phyloP scores from a whole-genome alignment of 2,888 invertebrate species.

The Pecten maximus region DNA sequence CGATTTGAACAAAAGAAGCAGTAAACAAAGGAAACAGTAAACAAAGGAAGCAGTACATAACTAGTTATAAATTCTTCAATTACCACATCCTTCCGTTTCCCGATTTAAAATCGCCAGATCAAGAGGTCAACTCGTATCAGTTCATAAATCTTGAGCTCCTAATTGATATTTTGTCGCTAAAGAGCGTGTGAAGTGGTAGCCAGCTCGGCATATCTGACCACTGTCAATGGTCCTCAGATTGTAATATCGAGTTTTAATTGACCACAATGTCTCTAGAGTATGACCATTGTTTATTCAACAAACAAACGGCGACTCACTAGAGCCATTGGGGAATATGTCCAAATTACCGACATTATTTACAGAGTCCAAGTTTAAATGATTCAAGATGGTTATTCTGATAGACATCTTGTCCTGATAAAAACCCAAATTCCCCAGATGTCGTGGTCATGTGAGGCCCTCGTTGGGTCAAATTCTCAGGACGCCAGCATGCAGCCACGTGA shows the following conservation, averaged over 20 bases:
- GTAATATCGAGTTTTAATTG: conserved; percentile 1
- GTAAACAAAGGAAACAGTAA: too few relatives aligned
- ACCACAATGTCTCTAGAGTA: not conserved
- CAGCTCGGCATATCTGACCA: not conserved
- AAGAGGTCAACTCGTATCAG: not conserved
- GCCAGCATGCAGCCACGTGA: not conserved
- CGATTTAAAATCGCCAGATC: not conserved
- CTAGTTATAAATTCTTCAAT: not conserved
- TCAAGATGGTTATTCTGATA: conserved; percentile 23
- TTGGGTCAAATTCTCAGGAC: not conserved
- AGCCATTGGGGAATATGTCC: not conserved
- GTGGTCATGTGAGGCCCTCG: not conserved
- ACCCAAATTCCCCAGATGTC: not conserved
- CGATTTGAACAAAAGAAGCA: too few relatives aligned
- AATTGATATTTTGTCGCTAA: conserved; percentile 9
- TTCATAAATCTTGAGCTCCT: conserved; percentile 13
- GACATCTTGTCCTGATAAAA: not conserved
- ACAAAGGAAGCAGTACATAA: not conserved
- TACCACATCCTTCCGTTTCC: not conserved
- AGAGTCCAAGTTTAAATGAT: conserved; percentile 15
- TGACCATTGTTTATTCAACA: conserved; percentile 11
- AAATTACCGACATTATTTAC: conserved; percentile 29
- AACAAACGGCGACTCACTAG: not conserved
- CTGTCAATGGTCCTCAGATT: not conserved
- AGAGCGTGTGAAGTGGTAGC: not conserved